Evolutionary conservation across 2,797 vertebrate genomes (phyloP).

Genomic region (Danio kyathit): DNA sequence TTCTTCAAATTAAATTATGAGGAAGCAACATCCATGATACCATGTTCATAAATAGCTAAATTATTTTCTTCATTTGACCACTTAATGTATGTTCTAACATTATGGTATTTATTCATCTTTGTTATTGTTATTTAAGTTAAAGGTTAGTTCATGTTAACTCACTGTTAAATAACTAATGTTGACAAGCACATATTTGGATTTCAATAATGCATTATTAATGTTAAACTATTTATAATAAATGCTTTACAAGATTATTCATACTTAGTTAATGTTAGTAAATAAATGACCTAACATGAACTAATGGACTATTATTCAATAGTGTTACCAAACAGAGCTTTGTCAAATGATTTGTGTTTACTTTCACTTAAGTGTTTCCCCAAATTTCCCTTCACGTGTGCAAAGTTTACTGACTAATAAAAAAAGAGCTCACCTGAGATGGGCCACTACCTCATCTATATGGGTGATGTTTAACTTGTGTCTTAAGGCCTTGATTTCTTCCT

Average conservation of each 20-base stretch:
- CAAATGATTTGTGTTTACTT: neutral
- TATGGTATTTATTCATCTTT: too few species aligned
- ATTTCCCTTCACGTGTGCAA: neutral
- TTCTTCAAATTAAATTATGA: neutral
- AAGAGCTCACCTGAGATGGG: slow-evolving; percentile 78
- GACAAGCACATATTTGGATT: too few species aligned
- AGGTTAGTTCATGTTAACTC: too few species aligned
- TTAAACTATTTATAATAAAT: too few species aligned
- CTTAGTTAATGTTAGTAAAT: too few species aligned
- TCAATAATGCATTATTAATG: too few species aligned
- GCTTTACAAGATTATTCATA: too few species aligned
- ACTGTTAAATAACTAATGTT: too few species aligned
- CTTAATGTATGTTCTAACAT: too few species aligned
- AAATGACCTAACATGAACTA: too few species aligned
- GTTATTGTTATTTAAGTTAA: too few species aligned
- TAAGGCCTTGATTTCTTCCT: slow-evolving; percentile 74
- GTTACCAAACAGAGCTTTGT: neutral
- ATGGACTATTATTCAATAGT: too few species aligned
- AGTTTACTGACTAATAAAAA: neutral
- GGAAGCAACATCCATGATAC: neutral
- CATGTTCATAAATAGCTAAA: neutral
- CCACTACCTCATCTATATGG: slow-evolving; percentile 79
- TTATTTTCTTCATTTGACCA: neutral
- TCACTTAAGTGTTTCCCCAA: neutral
- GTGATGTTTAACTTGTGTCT: slow-evolving; percentile 79